Percentiles rank a stretch among this genome's conserved stretches.
Evolutionary conservation across 92 coral and sea anemone species (phyloP).

Genomic region (Epizoanthus scotinus): DNA sequence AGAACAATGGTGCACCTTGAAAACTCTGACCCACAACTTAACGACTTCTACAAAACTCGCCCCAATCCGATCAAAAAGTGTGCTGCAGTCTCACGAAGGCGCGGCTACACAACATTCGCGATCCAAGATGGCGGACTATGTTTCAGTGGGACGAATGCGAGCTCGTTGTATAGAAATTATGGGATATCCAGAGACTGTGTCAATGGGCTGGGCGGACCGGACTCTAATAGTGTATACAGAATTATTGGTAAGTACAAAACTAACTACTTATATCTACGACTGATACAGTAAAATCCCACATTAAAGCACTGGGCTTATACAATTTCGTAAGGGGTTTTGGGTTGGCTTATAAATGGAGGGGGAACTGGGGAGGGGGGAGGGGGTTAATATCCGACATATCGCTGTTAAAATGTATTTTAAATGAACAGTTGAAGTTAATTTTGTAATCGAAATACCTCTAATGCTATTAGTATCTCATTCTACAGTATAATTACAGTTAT

Average conservation of each 20-base stretch:
- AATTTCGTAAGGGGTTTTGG: no score
- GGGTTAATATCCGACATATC: no score
- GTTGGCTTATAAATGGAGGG: no score
- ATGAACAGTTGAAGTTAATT: no score
- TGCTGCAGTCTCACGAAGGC: constrained; percentile 82
- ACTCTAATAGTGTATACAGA: constrained; percentile 88
- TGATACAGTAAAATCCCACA: no score
- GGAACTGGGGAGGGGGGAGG: no score
- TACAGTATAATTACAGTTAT: no score
- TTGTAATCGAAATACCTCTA: no score
- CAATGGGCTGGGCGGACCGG: constrained; percentile 78
- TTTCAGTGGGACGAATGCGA: constrained; percentile 79
- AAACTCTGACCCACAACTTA: constrained; percentile 69
- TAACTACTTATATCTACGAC: no score
- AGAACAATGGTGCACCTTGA: constrained; percentile 71
- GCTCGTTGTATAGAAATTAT: constrained; percentile 60
- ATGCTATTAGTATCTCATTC: no score
- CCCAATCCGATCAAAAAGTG: constrained; percentile 71
- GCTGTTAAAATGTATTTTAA: no score
- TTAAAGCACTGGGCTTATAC: no score
- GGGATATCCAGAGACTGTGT: constrained; percentile 87
- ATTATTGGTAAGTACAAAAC: constrained; percentile 69
- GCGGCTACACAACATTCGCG: constrained; percentile 84
- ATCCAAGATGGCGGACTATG: constrained; percentile 93
- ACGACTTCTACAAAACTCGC: constrained; percentile 75